A percentile compares a stretch with the other conserved stretches of the same genome.
These are phyloP conservation scores for Pangasius larnaudii DNA, from an alignment of 2,797 vertebrate species.

Conservation along the genomic window DNA sequence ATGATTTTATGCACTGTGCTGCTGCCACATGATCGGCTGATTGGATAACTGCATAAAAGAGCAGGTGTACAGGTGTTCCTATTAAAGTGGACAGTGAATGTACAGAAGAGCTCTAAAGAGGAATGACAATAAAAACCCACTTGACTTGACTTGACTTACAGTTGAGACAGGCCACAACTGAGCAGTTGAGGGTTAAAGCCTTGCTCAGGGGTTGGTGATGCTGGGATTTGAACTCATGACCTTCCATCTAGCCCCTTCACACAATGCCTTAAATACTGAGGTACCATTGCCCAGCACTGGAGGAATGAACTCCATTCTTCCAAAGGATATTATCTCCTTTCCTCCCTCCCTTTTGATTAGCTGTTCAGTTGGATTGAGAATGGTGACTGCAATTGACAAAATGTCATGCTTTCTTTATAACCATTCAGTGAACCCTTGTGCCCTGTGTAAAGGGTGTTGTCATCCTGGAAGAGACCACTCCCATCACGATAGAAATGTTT, in stretches of 20 bases:
- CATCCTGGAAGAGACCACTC: not conserved
- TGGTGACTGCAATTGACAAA: not conserved
- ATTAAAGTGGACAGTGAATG: not conserved
- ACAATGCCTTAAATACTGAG: not conserved
- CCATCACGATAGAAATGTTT: not conserved
- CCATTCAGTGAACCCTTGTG: not conserved
- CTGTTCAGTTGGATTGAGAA: not conserved
- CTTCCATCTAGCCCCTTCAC: not conserved
- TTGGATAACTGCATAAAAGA: not conserved
- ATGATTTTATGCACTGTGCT: not conserved
- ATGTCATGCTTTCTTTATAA: not conserved
- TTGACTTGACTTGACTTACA: not conserved
- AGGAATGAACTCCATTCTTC: not conserved
- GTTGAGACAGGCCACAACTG: not conserved
- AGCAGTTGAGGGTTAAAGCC: not conserved
- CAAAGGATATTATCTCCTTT: not conserved
- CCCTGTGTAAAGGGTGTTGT: not conserved
- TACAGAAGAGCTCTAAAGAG: not conserved
- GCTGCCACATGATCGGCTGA: not conserved
- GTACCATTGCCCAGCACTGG: not conserved
- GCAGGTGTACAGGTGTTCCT: not conserved
- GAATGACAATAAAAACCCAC: not conserved
- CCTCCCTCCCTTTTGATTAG: not conserved
- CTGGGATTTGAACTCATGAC: not conserved
- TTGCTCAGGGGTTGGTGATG: not conserved